phyloP scores from a whole-genome alignment of 2,797 vertebrate species.

The Lemur catta region DNA sequence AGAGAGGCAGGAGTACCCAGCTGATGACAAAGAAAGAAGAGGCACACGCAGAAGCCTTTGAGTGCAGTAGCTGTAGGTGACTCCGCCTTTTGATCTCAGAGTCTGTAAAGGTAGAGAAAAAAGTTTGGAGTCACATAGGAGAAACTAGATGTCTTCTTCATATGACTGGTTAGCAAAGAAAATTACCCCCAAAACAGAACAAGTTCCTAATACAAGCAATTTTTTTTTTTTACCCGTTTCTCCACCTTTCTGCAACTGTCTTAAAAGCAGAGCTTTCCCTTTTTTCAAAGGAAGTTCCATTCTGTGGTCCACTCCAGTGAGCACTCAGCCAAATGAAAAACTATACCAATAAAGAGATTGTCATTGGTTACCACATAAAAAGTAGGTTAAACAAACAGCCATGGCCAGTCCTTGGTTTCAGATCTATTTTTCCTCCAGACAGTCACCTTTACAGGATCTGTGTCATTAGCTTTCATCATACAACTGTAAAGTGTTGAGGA shows the following conservation, averaged over 20 bases:
- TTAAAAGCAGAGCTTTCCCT: background rate
- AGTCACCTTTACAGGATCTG: background rate
- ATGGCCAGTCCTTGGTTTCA: background rate
- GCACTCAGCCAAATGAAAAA: background rate
- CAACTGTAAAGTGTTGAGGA: background rate
- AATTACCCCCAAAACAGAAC: background rate
- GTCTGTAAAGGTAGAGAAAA: conserved; percentile 68
- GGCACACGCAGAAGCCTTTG: conserved; percentile 21
- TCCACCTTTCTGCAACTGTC: background rate
- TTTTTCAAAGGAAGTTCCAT: background rate
- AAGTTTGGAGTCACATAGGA: background rate
- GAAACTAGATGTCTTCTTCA: background rate
- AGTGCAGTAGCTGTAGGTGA: conserved; percentile 76
- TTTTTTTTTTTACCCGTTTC: background rate
- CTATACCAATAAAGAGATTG: background rate
- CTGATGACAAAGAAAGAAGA: conserved; percentile 23
- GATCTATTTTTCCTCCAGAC: background rate
- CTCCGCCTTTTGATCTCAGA: conserved; percentile 72
- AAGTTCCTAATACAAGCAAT: background rate
- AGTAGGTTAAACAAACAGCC: background rate
- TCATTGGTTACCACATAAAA: background rate
- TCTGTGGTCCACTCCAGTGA: background rate
- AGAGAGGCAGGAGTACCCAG: conserved; percentile 72
- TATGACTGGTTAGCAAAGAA: background rate
- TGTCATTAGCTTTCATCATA: background rate